A percentile compares a stretch with the other conserved stretches of the same genome.
Evolutionary conservation across 2,797 vertebrate genomes (phyloP).

Genomic region (Chaetodon trifasciatus): DNA sequence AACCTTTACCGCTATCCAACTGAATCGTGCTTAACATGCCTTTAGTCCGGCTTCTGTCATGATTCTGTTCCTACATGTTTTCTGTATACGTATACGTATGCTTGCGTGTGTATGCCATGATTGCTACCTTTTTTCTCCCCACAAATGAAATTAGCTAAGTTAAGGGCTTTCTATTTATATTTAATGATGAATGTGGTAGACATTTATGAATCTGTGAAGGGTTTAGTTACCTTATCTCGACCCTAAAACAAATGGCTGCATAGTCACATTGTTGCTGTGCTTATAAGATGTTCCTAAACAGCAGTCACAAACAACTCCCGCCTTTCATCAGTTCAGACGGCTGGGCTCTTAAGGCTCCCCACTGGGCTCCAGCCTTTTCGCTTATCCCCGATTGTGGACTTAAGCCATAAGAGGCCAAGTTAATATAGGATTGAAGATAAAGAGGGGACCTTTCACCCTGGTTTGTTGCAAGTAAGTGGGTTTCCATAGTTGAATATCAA

Average conservation of each 20-base stretch:
- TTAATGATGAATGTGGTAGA: slow-evolving; percentile 1
- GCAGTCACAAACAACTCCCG: slow-evolving; percentile 69
- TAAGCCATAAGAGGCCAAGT: slow-evolving; percentile 68
- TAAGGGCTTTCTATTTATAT: not conserved
- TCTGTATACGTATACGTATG: not conserved
- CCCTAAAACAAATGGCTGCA: slow-evolving; percentile 56
- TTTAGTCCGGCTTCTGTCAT: slow-evolving; percentile 3
- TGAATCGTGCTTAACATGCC: slow-evolving; percentile 25
- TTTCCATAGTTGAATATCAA: slow-evolving; percentile 45
- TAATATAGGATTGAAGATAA: slow-evolving; percentile 75
- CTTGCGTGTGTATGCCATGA: not conserved
- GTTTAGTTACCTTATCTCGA: slow-evolving; percentile 7
- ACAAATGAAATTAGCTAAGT: not conserved
- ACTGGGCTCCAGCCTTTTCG: slow-evolving; percentile 64
- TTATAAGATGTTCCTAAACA: slow-evolving; percentile 61
- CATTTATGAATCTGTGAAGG: not conserved
- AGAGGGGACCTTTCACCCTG: slow-evolving; percentile 46
- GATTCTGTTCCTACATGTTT: not conserved
- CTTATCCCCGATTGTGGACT: slow-evolving; percentile 71
- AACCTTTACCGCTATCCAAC: slow-evolving; percentile 15
- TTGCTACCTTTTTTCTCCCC: no score
- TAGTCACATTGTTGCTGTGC: slow-evolving; percentile 61
- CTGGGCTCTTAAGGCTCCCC: slow-evolving; percentile 69
- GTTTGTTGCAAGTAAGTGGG: slow-evolving; percentile 36
- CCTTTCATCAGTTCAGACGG: slow-evolving; percentile 69